Evolutionary conservation across 2,113 vertebrate genomes (phyloP).

Genomic region (Phaethon lepturus): DNA sequence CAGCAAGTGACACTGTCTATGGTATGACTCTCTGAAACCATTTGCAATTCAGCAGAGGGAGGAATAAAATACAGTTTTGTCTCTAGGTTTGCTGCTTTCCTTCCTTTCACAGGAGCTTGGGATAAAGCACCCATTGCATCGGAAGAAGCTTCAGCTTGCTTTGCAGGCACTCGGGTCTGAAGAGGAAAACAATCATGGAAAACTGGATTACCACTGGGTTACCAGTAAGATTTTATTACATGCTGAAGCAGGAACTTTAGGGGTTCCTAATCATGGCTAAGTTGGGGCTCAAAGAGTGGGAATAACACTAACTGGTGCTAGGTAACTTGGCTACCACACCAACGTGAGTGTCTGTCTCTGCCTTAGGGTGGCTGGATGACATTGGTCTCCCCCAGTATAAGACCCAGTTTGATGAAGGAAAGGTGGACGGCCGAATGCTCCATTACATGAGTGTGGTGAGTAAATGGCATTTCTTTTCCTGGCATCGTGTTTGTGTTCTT

Average conservation of each 20-base stretch:
- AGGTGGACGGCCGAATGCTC: slow-evolving; percentile 94
- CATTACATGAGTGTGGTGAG: slow-evolving; percentile 98
- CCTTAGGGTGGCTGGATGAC: slow-evolving; percentile 95
- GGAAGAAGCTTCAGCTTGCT: slow-evolving; percentile 95
- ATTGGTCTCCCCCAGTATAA: slow-evolving; percentile 98
- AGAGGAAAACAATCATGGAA: slow-evolving; percentile 93
- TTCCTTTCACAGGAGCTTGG: slow-evolving; percentile 87
- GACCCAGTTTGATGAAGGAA: slow-evolving; percentile 96
- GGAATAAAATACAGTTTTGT: neutral
- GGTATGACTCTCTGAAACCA: neutral
- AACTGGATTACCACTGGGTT: slow-evolving; percentile 97
- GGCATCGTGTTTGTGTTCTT: neutral
- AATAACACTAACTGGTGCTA: neutral
- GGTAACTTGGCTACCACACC: neutral
- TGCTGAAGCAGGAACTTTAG: neutral
- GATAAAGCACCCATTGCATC: slow-evolving; percentile 92
- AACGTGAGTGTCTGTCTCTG: neutral
- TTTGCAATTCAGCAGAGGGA: neutral
- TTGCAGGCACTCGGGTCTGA: slow-evolving; percentile 95
- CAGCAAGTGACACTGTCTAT: neutral
- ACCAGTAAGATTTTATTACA: slow-evolving; percentile 83
- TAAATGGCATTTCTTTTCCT: neutral
- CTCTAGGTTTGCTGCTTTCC: neutral
- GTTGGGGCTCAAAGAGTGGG: neutral
- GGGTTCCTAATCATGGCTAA: neutral